Evolutionary conservation across 2,113 vertebrate species (phyloP), one percentile per base, ranked within the genome.

Genomic region (Centropus bengalensis): DNA sequence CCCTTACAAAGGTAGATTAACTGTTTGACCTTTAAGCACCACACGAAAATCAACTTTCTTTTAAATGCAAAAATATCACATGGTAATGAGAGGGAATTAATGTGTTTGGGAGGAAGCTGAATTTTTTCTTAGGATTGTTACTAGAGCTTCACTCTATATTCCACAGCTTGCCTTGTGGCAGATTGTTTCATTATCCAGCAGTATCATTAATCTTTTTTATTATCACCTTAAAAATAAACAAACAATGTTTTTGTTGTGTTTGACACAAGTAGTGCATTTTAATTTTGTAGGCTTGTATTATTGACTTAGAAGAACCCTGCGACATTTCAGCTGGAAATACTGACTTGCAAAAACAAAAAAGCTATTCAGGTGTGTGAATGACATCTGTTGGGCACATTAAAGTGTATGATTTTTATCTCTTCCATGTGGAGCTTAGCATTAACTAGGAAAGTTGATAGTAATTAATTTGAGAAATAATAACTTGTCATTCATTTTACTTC

Each of bases 221-320:
- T 98, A 98, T 96, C 97, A 97, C 96, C 96, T 98, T 97, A 96
- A 98, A 98, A 98, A 98, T 97, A 98, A 98, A 97, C 97, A 98
- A 98, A 98, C 97, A 98, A 97, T 96, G 95, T 97, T 98, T 98
- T 98, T 96, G 97, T 96, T 97, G 96, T 96, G 95, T 97, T 98
- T 98, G 97, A 98, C 96, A 98, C 94, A 96, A 98, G 96, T 83
- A 97, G 94, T 91, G 96, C 97, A 98, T 98, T 98, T 98, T 98
- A 98, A 98, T 98, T 98, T 97, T 38, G 56, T 94, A 88, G 92
- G 93, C 95, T 97, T 97, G 71, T 94, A 89, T 97, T 97, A 96
- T 55, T 92, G 96, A 91, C 95, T 96, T 93, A 66, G 91, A 96
- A 97, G 97, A 96, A 80, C 82, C 64, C 66, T 93, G 74, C 36